Evolutionary conservation across 2,888 invertebrate genomes (phyloP).

Genomic region (Unio pictorum): DNA sequence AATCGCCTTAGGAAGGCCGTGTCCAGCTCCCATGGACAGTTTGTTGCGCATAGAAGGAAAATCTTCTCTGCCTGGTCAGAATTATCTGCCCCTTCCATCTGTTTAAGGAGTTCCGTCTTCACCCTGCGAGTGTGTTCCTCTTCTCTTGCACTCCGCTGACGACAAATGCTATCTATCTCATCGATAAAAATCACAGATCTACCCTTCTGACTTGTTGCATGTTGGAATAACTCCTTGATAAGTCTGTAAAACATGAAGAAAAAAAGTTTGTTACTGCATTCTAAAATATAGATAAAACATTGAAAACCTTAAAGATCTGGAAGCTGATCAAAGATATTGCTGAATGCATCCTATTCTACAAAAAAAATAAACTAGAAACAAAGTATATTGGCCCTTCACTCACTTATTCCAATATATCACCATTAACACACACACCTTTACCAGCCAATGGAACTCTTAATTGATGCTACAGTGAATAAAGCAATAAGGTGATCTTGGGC

Average conservation of each 20-base stretch:
- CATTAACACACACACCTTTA: too few relatives aligned
- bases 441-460: too few relatives aligned
- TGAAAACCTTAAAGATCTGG: too few relatives aligned
- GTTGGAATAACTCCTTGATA: conserved; percentile 71
- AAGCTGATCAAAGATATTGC: too few relatives aligned
- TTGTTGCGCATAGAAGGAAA: conserved; percentile 76
- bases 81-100: conserved; percentile 73
- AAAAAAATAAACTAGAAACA: too few relatives aligned
- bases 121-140: conserved; percentile 75
- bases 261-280: too few relatives aligned
- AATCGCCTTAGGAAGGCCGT: conserved; percentile 76
- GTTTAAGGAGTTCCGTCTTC: conserved; percentile 76
- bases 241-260: conserved; percentile 45
- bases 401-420: too few relatives aligned
- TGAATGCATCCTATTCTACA: too few relatives aligned
- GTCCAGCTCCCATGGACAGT: conserved; percentile 79
- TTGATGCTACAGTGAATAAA: too few relatives aligned
- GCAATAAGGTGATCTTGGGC: too few relatives aligned
- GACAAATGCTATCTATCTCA: conserved; percentile 77
- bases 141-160: conserved; percentile 73
- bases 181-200: conserved; percentile 76
- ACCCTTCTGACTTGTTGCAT: conserved; percentile 66
- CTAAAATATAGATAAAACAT: too few relatives aligned
- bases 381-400: too few relatives aligned
- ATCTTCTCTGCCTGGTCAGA: conserved; percentile 51